Conservation (phyloP, 1,140 invertebrate species). For the Drosophila santomea region DNA sequence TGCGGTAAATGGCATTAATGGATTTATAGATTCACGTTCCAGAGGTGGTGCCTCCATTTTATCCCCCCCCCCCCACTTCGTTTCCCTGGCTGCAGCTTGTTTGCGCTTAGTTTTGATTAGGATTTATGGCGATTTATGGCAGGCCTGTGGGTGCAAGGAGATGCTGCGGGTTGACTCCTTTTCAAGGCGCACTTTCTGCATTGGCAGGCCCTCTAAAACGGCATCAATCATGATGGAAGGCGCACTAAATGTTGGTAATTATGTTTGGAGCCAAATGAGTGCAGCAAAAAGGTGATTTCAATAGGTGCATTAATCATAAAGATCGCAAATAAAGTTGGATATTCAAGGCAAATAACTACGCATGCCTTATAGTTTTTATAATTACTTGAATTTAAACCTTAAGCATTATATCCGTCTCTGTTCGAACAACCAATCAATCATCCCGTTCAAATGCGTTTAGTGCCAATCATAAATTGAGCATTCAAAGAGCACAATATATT, state of each 20-base stretch:
- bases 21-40: constrained; percentile 74
- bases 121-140: constrained; percentile 76
- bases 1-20: constrained; percentile 82
- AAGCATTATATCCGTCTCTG: background rate
- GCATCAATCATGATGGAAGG: constrained; percentile 23
- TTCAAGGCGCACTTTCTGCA: constrained; percentile 3
- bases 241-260: constrained; percentile 20
- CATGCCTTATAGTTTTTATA: no score
- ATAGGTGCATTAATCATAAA: constrained; percentile 17
- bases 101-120: constrained; percentile 74
- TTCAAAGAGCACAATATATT: constrained; percentile 4
- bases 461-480: background rate
- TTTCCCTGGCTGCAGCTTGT: constrained; percentile 41
- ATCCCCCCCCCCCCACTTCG: background rate
- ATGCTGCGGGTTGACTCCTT: background rate
- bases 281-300: background rate
- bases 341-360: background rate
- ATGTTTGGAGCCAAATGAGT: background rate
- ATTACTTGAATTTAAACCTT: no score
- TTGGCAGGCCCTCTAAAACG: constrained; percentile 20
- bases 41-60: constrained; percentile 8
- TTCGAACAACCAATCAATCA: constrained; percentile 23
- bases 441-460: background rate
- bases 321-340: background rate
- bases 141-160: constrained; percentile 14